A percentile compares a stretch with the other conserved stretches of the same genome.
These are phyloP conservation scores for Cryptophagus acutangulus DNA, from an alignment of 2,888 invertebrate genomes.

Conservation along the genomic window DNA sequence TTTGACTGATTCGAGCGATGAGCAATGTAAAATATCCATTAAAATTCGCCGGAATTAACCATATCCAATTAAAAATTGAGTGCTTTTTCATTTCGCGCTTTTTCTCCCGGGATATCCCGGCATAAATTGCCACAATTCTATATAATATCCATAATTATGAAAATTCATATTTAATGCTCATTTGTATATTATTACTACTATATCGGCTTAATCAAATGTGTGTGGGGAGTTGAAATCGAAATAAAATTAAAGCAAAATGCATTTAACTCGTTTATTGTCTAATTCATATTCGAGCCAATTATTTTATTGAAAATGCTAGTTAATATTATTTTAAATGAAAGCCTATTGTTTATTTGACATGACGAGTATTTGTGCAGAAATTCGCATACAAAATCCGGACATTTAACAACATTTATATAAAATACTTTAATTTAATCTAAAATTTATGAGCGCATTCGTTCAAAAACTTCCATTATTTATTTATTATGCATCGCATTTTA, in stretches of 20 bases:
- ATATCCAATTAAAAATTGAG: conserved; percentile 52
- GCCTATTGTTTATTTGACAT: conserved; percentile 5
- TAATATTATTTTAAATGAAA: conserved; percentile 11
- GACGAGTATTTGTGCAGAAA: conserved; percentile 1
- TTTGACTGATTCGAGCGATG: conserved; percentile 41
- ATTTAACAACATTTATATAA: conserved; percentile 4
- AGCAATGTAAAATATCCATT: conserved; percentile 49
- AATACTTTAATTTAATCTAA: too few species aligned
- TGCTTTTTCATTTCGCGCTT: conserved; percentile 49
- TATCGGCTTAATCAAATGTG: conserved; percentile 13
- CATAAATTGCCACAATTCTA: background rate
- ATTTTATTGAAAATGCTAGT: conserved; percentile 9
- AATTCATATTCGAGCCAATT: conserved; percentile 28
- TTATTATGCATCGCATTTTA: too few species aligned
- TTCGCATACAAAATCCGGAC: background rate
- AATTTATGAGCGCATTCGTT: too few species aligned
- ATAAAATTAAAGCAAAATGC: conserved; percentile 26
- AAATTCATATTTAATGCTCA: conserved; percentile 26
- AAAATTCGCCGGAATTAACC: conserved; percentile 50
- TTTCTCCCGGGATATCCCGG: conserved; percentile 33
- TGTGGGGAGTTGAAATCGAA: conserved; percentile 13
- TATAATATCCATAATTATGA: conserved; percentile 25
- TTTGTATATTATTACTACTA: conserved; percentile 17
- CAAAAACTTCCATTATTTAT: too few species aligned
- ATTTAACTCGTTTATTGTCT: conserved; percentile 29